Evolutionary conservation across 2,888 invertebrate species (phyloP), one percentile per base, ranked within the genome.

Genomic region (Tetanocera ferruginea): DNA sequence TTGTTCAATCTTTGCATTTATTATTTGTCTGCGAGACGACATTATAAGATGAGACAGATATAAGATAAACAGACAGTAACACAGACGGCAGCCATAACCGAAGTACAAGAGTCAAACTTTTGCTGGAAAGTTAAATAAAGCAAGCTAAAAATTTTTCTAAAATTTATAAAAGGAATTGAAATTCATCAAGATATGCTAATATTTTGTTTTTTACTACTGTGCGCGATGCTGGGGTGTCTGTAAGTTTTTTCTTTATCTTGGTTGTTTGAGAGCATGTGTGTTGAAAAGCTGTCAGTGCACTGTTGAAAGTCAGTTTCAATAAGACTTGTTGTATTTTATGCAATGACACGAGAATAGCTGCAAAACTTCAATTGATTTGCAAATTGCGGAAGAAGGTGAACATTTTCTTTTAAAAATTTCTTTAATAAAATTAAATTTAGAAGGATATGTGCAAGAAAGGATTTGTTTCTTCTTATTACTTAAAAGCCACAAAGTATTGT

Each of bases 171-270:
- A 67, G 43, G 37, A 67, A 67, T 67, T 67, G 67, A 67, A 67
- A 67, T 67, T 67, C 37, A 67, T 67, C 67, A 37, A 37, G 43
- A 67, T 37, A 67, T 67, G 67, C 67, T 67, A 67, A 67, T 67
- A 43, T 67, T 34, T 34, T 5, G n/a, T 37, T n/a, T 31, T 19
- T 34, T 34, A n/a, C 28, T 31, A n/a, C 34, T 2, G 23, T 17
- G 43, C n/a, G 19, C 19, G 43, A 23, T 8, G 37, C 19, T 11
- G 9, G 25, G 3, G 25, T 19, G 57, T 25, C 25, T 28, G 8
- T 25, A 25, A 9, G 9, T 5, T n/a, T 23, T n/a, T 19, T 23
- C 57, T 23, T 23, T 23, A 4, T 34, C n/a, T 31, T 34, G n/a
- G 19, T 28, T 37, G 66, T 66, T 62, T 62, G 25, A 14, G 2